Evolutionary conservation across 2,797 vertebrate species (phyloP).

Genomic region (Paedocypris micromegethes): DNA sequence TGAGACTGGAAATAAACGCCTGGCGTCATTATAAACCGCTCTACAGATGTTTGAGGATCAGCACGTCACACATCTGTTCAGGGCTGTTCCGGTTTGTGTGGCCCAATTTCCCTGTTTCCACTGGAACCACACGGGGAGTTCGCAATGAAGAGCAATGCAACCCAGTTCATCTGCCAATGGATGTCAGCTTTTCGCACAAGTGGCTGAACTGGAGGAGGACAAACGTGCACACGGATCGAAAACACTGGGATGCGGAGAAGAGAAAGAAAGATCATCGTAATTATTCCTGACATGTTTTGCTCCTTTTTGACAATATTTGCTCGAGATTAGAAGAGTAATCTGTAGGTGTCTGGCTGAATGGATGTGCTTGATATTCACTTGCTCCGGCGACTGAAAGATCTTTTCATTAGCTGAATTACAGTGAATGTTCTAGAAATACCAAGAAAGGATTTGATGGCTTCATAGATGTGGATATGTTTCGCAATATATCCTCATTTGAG

Average conservation of each 20-base stretch:
- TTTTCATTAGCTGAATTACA: slow-evolving; percentile 18
- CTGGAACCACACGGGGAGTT: slow-evolving; percentile 9
- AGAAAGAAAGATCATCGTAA: slow-evolving; percentile 37
- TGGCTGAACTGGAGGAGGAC: slow-evolving; percentile 21
- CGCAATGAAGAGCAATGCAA: slow-evolving; percentile 27
- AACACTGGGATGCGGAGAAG: slow-evolving; percentile 25
- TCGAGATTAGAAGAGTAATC: slow-evolving; percentile 27
- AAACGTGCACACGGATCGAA: slow-evolving; percentile 27
- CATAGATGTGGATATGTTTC: slow-evolving; percentile 17
- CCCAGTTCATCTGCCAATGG: slow-evolving; percentile 22
- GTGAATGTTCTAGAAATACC: slow-evolving; percentile 6
- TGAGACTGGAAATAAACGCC: not conserved
- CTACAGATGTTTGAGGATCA: slow-evolving; percentile 23
- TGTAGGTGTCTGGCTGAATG: slow-evolving; percentile 30
- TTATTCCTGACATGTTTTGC: slow-evolving; percentile 16
- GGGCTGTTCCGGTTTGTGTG: slow-evolving; percentile 5
- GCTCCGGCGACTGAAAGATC: slow-evolving; percentile 4
- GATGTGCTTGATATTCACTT: slow-evolving; percentile 13
- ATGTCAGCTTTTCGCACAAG: slow-evolving; percentile 33
- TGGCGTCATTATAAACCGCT: slow-evolving; percentile 22
- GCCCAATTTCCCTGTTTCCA: slow-evolving; percentile 5
- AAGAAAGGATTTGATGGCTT: slow-evolving; percentile 11
- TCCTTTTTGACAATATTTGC: slow-evolving; percentile 29
- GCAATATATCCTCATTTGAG: slow-evolving; percentile 8
- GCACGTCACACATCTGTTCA: slow-evolving; percentile 9